Evolutionary conservation across 2,113 vertebrate genomes (phyloP).

Genomic region (Triplophysa tibetana): DNA sequence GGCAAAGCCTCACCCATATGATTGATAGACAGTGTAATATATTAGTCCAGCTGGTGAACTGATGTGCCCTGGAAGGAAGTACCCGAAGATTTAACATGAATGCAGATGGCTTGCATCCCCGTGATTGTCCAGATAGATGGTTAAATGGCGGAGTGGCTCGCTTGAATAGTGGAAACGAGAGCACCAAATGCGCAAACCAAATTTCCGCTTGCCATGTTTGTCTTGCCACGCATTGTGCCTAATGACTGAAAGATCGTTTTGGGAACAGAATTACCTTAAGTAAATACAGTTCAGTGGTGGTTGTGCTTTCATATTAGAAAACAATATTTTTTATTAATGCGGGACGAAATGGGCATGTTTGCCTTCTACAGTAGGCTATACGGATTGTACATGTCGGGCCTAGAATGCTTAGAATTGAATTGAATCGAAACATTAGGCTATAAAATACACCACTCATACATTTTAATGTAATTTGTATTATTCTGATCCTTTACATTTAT

Average conservation of each 20-base stretch:
- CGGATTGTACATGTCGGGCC: neutral
- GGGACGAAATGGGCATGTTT: neutral
- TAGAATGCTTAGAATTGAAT: neutral
- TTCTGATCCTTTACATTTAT: no score
- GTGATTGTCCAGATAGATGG: neutral
- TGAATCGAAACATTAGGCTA: no score
- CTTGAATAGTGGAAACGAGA: slow-evolving; percentile 4
- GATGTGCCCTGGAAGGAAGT: slow-evolving; percentile 33
- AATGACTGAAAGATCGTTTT: neutral
- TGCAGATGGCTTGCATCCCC: slow-evolving; percentile 14
- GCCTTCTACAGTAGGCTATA: no score
- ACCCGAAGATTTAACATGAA: slow-evolving; percentile 4
- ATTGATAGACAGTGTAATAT: slow-evolving; percentile 51
- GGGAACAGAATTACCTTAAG: slow-evolving; percentile 2
- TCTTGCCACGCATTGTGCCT: neutral
- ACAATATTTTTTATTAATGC: neutral
- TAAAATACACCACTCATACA: no score
- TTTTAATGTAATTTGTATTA: no score
- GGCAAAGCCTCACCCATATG: slow-evolving; percentile 64
- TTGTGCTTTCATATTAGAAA: neutral
- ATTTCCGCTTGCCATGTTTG: slow-evolving; percentile 12
- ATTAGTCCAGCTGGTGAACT: slow-evolving; percentile 41
- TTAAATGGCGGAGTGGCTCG: slow-evolving; percentile 48
- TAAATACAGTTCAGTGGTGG: neutral
- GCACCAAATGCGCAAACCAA: slow-evolving; percentile 43